phyloP scores from a whole-genome alignment of 2,797 vertebrate genomes.

The Sebastes nivosus region DNA sequence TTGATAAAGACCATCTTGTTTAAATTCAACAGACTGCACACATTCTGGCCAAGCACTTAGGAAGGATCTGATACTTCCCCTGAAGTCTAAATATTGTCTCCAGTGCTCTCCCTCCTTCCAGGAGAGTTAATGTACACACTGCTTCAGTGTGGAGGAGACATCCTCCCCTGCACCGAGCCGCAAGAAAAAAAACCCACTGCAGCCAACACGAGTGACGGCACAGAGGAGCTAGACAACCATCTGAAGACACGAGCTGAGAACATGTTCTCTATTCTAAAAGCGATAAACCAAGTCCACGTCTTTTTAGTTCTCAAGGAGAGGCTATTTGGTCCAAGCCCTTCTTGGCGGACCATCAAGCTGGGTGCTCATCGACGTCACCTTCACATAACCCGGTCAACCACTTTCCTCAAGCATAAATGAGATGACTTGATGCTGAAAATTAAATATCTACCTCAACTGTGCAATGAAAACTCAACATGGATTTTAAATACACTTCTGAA shows the following conservation, averaged over 20 bases:
- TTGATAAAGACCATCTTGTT: conserved; percentile 47
- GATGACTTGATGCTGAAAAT: neutral
- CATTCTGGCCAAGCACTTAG: conserved; percentile 29
- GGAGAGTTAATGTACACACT: conserved; percentile 27
- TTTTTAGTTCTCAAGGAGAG: neutral
- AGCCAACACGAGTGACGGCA: neutral
- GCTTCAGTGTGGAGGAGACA: conserved; percentile 1
- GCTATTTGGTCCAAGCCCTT: conserved; percentile 3
- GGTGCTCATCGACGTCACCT: conserved; percentile 30
- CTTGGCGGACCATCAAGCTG: conserved; percentile 12
- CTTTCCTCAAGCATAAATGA: neutral
- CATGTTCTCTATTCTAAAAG: neutral
- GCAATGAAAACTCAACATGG: no score
- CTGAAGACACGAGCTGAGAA: neutral
- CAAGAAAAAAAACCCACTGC: conserved; percentile 7
- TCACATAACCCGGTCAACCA: neutral
- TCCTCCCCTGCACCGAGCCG: neutral
- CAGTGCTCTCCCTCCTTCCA: conserved; percentile 1
- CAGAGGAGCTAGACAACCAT: neutral
- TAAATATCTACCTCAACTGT: neutral
- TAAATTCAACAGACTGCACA: conserved; percentile 18
- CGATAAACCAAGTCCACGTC: no score
- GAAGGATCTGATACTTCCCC: conserved; percentile 41
- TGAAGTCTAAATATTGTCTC: conserved; percentile 36
- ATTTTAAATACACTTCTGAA: no score